Percentiles rank a stretch among this genome's conserved stretches.
Evolutionary conservation across 1,140 invertebrate species (phyloP).

Genomic region (Monochamus saltuarius): DNA sequence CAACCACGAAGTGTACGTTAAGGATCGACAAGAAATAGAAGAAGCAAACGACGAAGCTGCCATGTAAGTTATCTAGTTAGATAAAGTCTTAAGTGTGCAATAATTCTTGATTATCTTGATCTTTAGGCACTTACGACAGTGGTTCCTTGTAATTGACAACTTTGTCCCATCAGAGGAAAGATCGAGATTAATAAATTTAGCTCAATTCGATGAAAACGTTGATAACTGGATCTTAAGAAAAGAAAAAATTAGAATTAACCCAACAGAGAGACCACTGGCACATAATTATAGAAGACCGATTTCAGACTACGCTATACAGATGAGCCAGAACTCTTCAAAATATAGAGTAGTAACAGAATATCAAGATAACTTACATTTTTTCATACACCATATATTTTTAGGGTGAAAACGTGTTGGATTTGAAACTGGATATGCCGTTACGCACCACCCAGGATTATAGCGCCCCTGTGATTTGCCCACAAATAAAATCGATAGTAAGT

Average conservation of each 20-base stretch:
- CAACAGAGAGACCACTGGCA: constrained; percentile 42
- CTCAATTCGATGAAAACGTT: constrained; percentile 84
- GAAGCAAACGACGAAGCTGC: constrained; percentile 83
- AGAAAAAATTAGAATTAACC: constrained; percentile 40
- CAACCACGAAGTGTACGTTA: constrained; percentile 50
- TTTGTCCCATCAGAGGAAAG: constrained; percentile 93
- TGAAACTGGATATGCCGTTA: constrained; percentile 78
- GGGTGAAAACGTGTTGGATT: constrained; percentile 80
- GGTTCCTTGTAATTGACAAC: constrained; percentile 91
- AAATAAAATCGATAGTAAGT: constrained; percentile 46
- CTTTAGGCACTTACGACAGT: constrained; percentile 69
- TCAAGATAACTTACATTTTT: constrained; percentile 4
- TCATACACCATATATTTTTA: constrained; percentile 61
- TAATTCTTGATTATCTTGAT: not conserved
- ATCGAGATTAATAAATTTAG: constrained; percentile 74
- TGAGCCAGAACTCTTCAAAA: constrained; percentile 44
- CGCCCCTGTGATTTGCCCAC: constrained; percentile 45
- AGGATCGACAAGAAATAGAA: constrained; percentile 70
- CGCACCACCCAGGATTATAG: constrained; percentile 76
- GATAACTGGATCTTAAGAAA: constrained; percentile 72
- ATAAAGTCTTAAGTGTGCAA: not conserved
- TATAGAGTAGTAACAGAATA: constrained; percentile 36
- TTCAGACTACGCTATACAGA: constrained; percentile 71
- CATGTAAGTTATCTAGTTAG: constrained; percentile 50
- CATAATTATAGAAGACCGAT: constrained; percentile 60